phyloP scores from a whole-genome alignment of 2,113 vertebrate genomes.

The Myxocyprinus asiaticus region DNA sequence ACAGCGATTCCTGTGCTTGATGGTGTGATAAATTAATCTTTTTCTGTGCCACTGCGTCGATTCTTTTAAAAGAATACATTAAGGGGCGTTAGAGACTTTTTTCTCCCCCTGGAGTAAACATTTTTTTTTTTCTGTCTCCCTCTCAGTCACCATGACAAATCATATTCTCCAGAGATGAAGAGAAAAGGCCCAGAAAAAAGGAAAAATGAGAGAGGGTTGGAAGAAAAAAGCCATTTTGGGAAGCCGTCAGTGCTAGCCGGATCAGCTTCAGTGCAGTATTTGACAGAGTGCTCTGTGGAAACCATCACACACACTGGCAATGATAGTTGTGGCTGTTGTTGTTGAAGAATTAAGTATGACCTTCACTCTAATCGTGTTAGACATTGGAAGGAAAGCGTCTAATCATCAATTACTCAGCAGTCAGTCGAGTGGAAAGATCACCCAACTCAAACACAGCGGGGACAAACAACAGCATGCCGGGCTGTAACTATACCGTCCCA shows the following conservation, averaged over 20 bases:
- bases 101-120: constrained; percentile 70
- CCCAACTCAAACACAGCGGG: constrained; percentile 32
- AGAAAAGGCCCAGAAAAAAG: constrained; percentile 43
- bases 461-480: constrained; percentile 28
- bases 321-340: constrained; percentile 69
- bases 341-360: constrained; percentile 71
- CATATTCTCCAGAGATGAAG: constrained; percentile 74
- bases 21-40: constrained; percentile 85
- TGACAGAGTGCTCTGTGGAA: constrained; percentile 66
- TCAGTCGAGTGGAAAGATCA: constrained; percentile 46
- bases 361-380: constrained; percentile 68
- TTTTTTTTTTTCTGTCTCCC: constrained; percentile 69
- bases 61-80: constrained; percentile 84
- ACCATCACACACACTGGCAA: constrained; percentile 60
- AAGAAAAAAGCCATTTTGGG: constrained; percentile 52
- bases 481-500: background rate
- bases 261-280: constrained; percentile 66
- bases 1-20: constrained; percentile 81
- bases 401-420: constrained; percentile 55
- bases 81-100: constrained; percentile 70
- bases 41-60: constrained; percentile 79
- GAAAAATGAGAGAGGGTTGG: constrained; percentile 42
- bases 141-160: constrained; percentile 79
- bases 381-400: constrained; percentile 65
- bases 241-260: constrained; percentile 57